Base-by-base conservation (phyloP, 2,113 vertebrate species). In the Pardalotus punctatus region DNA sequence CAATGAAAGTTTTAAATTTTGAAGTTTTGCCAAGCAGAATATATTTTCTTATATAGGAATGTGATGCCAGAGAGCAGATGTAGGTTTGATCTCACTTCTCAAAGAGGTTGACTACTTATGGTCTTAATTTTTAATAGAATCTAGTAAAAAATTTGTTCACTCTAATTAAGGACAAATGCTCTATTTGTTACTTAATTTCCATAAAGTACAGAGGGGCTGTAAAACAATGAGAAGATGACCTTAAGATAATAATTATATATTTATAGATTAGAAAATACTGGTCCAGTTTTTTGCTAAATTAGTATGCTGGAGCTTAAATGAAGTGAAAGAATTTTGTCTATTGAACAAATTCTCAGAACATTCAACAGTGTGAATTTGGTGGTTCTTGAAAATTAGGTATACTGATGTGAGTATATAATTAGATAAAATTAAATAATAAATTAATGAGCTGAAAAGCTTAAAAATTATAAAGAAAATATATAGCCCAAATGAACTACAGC, bases 391-490 rank as follows among this genome's bases (percentile, higher is more conserved):
- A 95, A 89, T 64, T 45, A 88, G n/a, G 36, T 85, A 53, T 72
- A 72, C 70, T 81, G 28, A 48, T 91, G 62, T 90, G 85, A 91
- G 81, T 43, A 35, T 84, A 3, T 78, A 92, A 92, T 88, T 90
- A 78, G 33, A 11, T 84, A 42, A 66, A 94, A 90, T 79, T 82
- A 51, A 23, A 42, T 51, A 86, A 31, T 10, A 86, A 94, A 88
- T 92, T 93, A 86, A 86, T 81, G 67, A 92, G 8, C 43, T 95
- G 69, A 92, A 86, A 36, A 88, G 11, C 40, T 88, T 71, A 60
- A 43, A 73, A 81, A 18, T 58, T 62, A 86, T 84, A 43, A 83
- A 83, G 27, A 67, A 81, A 93, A 93, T 80, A 70, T 76, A 70
- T 40, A 28, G 11, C 9, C 5, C 7, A 86, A 86, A 86, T 77